Conservation (phyloP, 2,113 vertebrate species). For the Lethenteron camtschaticum region DNA sequence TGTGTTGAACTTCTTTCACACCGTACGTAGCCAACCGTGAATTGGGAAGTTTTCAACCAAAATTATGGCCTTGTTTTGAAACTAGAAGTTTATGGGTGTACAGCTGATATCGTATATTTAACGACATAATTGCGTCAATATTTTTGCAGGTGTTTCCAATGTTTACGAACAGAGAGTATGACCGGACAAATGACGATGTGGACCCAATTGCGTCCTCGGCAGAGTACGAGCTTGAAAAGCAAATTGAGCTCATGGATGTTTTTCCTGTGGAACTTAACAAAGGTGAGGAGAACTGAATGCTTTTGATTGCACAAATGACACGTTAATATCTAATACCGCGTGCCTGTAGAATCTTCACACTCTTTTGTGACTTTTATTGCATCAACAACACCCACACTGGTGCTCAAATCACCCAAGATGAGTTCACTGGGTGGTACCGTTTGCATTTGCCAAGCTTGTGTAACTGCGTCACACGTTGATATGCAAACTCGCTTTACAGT, state of each 20-base stretch:
- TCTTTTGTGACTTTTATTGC: neutral
- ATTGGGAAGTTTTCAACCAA: neutral
- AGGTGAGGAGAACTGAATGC: slow-evolving; percentile 25
- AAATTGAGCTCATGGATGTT: slow-evolving; percentile 74
- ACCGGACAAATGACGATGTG: slow-evolving; percentile 81
- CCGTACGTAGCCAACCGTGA: neutral
- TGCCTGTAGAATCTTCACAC: neutral
- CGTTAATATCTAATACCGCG: neutral
- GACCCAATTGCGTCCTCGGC: slow-evolving; percentile 88
- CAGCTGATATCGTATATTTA: neutral
- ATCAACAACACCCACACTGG: no score
- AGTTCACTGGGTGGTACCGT: no score
- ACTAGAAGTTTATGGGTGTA: neutral
- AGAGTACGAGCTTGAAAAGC: slow-evolving; percentile 81
- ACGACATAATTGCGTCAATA: neutral
- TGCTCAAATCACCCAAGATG: no score
- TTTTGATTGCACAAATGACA: neutral
- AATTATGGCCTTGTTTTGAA: neutral
- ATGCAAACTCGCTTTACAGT: no score
- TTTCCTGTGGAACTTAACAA: slow-evolving; percentile 87
- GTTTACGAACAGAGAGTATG: slow-evolving; percentile 80
- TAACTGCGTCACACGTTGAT: no score
- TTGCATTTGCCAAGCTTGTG: no score
- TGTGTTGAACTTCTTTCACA: neutral
- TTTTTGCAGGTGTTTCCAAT: slow-evolving; percentile 64